Conservation (phyloP, 2,888 invertebrate genomes). For the Agrilus mali region DNA sequence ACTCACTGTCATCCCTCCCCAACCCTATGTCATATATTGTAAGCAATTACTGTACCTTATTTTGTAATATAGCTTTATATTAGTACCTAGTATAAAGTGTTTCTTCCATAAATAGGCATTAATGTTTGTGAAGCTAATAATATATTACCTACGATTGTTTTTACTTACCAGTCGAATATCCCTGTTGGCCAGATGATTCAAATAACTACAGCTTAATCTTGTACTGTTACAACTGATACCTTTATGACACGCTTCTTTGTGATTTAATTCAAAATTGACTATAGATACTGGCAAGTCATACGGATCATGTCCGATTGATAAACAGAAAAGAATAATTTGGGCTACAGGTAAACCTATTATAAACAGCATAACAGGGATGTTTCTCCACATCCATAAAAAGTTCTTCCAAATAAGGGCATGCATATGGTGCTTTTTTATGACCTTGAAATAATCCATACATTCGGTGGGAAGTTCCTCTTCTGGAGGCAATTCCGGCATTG, state of each 20-base stretch:
- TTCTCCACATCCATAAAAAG: slow-evolving; percentile 74
- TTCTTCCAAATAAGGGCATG: slow-evolving; percentile 81
- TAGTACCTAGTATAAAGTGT: too few species aligned
- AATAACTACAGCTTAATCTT: slow-evolving; percentile 64
- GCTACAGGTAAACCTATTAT: slow-evolving; percentile 74
- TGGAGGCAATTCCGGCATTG: slow-evolving; percentile 52
- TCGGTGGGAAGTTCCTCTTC: slow-evolving; percentile 46
- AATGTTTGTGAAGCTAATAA: too few species aligned
- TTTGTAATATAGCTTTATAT: too few species aligned
- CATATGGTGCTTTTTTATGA: slow-evolving; percentile 34
- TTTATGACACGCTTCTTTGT: slow-evolving; percentile 22
- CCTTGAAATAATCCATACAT: slow-evolving; percentile 36
- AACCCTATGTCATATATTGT: too few species aligned
- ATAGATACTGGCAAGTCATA: slow-evolving; percentile 62
- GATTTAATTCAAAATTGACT: slow-evolving; percentile 61
- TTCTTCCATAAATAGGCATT: too few species aligned
- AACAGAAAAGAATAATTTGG: slow-evolving; percentile 78
- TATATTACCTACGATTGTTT: neutral
- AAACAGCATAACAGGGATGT: slow-evolving; percentile 70
- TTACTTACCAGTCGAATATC: slow-evolving; percentile 54
- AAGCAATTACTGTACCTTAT: too few species aligned
- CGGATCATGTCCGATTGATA: slow-evolving; percentile 82
- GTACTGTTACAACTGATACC: slow-evolving; percentile 46
- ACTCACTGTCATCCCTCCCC: too few species aligned
- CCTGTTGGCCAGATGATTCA: slow-evolving; percentile 54